phyloP scores from a whole-genome alignment of 2,797 vertebrate genomes.

The Vireo griseus region DNA sequence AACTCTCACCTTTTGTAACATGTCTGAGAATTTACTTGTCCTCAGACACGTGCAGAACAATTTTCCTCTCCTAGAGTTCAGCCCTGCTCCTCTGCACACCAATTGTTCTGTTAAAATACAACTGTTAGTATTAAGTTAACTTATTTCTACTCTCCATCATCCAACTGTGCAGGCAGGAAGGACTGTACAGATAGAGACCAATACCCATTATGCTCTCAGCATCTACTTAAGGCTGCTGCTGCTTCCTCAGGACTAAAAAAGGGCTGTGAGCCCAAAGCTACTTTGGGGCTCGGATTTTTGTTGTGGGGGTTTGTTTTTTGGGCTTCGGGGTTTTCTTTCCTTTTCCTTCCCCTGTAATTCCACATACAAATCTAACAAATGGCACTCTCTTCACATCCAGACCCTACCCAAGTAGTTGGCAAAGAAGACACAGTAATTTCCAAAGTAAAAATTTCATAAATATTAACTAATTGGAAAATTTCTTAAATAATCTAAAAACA shows the following conservation, averaged over 20 bases:
- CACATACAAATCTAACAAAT: background rate
- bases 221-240: background rate
- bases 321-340: background rate
- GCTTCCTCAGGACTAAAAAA: background rate
- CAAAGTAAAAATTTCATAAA: background rate
- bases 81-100: background rate
- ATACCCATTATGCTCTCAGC: background rate
- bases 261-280: background rate
- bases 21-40: background rate
- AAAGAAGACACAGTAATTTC: background rate
- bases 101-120: conserved; percentile 7
- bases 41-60: background rate
- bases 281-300: fast-evolving
- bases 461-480: background rate
- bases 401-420: background rate
- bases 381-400: background rate
- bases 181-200: background rate
- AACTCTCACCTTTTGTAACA: background rate
- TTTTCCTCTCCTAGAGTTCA: background rate
- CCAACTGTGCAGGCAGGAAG: background rate
- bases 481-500: background rate
- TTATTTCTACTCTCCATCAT: background rate
- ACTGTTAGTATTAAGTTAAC: background rate
- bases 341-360: background rate
- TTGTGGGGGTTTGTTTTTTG: background rate